Base-by-base conservation (phyloP, 2,797 vertebrate genomes). In the Morelia viridis region DNA sequence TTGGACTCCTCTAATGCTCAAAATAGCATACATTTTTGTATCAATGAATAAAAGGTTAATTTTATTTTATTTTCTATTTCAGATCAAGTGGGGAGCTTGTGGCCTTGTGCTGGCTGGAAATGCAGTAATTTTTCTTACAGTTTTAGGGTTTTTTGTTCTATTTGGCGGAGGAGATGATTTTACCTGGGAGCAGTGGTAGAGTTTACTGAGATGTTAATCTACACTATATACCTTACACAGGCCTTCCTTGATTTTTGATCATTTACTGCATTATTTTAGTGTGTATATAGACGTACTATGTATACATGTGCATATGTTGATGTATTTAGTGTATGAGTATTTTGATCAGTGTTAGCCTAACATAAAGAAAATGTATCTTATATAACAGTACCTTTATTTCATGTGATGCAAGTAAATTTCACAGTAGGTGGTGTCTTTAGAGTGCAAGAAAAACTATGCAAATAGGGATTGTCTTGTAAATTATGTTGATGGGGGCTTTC, bases 81-180 rank as follows among this genome's bases (percentile, higher is more conserved):
- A 99, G 99, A 99, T 99, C 97, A 87, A 97, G 62, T 99, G 99
- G 99, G 99, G 98, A 56, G 99, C 99, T 94, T 99, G 99, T 92
- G 98, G 98, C 89, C 98, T 99, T 95, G 99, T 99, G 95, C 98
- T 99, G 97, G 98, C 98, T 1, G 99, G 98, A 87, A 99, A 99
- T 31, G 96, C 98, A 7, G 98, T 99, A 87, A 99, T 99, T 97
- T 99, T 99, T 97, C 96, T 99, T 94, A 99, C 99, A 46, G 99
- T 99, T 96, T 97, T 99, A 71, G 99, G 99, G 87, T 99, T 99
- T 96, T 99, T 99, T 96, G 94, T 99, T 1, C 97, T 99, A 31
- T 99, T 99, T 94, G 99, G 99, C 93, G 97, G 97, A 97, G 97
- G 98, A 91, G 99, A 99, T 92, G 99, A 99, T 96, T 99, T 99